Evolutionary conservation across 2,888 invertebrate genomes (phyloP).

Genomic region (Trissonchulus sp.): DNA sequence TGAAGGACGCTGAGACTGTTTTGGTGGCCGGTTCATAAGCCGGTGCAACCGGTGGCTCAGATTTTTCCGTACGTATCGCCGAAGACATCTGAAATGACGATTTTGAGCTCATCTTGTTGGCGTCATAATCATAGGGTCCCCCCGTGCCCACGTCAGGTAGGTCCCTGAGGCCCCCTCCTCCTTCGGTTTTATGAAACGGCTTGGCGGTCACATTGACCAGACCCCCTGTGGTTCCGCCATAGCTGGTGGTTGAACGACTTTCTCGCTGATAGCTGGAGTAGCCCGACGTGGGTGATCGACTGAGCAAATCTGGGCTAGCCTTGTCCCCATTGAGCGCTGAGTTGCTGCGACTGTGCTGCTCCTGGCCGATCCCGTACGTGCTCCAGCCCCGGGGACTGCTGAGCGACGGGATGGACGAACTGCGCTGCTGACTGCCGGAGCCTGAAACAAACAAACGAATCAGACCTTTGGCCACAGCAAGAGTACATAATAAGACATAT

Average conservation of each 20-base stretch:
- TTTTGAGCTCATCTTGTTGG: slow-evolving; percentile 12
- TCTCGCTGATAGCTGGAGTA: slow-evolving; percentile 31
- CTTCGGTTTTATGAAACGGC: not conserved
- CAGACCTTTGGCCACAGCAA: not conserved
- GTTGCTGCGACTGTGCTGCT: not conserved
- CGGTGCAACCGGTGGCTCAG: too few relatives aligned
- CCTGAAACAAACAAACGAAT: slow-evolving; percentile 33
- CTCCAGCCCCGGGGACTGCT: not conserved
- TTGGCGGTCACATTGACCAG: not conserved
- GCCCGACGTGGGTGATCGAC: not conserved
- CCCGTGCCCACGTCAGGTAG: not conserved
- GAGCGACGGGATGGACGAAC: not conserved
- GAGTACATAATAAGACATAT: too few relatives aligned
- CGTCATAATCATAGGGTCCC: slow-evolving; percentile 34
- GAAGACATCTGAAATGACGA: not conserved
- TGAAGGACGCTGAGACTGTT: not conserved
- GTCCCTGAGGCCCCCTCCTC: too few relatives aligned
- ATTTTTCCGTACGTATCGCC: not conserved
- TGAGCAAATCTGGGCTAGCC: not conserved
- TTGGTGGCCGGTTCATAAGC: not conserved
- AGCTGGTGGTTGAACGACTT: slow-evolving; percentile 35
- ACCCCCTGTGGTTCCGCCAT: slow-evolving; percentile 38
- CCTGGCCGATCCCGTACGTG: not conserved
- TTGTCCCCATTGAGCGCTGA: not conserved
- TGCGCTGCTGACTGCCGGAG: slow-evolving; percentile 31